Evolutionary conservation across 1,140 invertebrate genomes (phyloP), one percentile per base, ranked within the genome.

Genomic region (Geopemphigus sp.): DNA sequence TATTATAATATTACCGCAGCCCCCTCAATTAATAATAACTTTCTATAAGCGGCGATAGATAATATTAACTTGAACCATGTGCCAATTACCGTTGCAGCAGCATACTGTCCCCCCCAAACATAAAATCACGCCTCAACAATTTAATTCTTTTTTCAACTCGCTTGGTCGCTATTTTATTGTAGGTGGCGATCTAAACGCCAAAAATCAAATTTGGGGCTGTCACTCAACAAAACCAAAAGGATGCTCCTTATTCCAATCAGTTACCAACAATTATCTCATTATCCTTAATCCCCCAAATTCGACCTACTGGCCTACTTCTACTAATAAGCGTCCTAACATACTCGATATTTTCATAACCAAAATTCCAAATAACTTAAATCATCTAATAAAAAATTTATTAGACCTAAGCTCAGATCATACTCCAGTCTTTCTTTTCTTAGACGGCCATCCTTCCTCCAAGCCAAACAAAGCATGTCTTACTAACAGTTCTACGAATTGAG

Each of bases 131-230:
- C 39, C 39, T 45, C 11, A 5, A 45, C 39, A 45, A 45, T 45
- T 45, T 45, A 11, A 45, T 45, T 45, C 39, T 5, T 45, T 45
- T 45, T 45, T 45, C 39, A 45, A 45, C 39, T 45, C 39, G 5
- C 39, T 45, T 45, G 39, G 39, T 45, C 11, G 39, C 39, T 45
- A 45, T 11, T 45, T 45, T 11, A 45, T 45, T 45, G 39, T 45
- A 45, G 39, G 39, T 24, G 80, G 72, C 1, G 80, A 76, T 54
- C 32, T 70, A 22, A 81, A 81, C 45, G 72, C 80, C 26, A 73
- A 81, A 59, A 53, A 74, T 24, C 26, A 61, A 53, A 53, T 19
- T 32, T 80, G 80, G 80, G 50, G 50, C 8, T 80, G 59, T 19
- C 59, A 45, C 54, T 15, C 68, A 8, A 56, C 32, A 19, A 56